Percentiles rank a stretch among this genome's conserved stretches.
Conservation (phyloP, 2,797 vertebrate species). For the Propithecus deckenii region DNA sequence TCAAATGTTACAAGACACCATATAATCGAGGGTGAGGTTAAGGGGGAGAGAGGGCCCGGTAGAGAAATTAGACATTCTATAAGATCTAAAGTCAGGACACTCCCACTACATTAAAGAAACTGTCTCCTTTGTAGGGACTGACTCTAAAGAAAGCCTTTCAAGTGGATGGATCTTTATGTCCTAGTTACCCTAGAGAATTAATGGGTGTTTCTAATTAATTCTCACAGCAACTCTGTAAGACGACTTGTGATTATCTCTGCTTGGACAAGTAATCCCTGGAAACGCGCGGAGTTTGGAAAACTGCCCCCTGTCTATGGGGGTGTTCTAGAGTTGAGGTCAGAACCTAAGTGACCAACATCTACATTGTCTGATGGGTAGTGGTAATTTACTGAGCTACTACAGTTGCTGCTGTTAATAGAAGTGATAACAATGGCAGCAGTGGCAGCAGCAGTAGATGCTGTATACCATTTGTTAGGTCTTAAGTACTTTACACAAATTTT, state of each 20-base stretch:
- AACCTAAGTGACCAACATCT: neutral
- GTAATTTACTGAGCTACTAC: neutral
- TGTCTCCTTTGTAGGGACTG: neutral
- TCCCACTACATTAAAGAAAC: neutral
- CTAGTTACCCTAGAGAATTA: neutral
- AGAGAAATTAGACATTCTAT: neutral
- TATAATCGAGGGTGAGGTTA: neutral
- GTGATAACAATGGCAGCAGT: neutral
- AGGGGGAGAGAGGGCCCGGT: neutral
- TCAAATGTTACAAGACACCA: neutral
- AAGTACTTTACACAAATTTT: neutral
- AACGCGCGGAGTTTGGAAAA: neutral
- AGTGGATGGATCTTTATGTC: neutral
- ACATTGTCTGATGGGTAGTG: neutral
- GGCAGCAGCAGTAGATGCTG: neutral
- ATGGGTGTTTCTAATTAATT: neutral
- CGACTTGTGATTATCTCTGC: neutral
- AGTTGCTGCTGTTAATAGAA: neutral
- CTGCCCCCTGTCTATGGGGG: neutral
- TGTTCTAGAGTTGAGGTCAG: neutral
- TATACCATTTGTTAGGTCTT: neutral
- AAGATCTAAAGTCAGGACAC: neutral
- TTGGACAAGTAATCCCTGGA: neutral
- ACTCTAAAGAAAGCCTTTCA: constrained; percentile 8
- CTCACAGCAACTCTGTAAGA: neutral